phyloP scores from a whole-genome alignment of 1,140 invertebrate genomes.

The Cotesia glomerata region DNA sequence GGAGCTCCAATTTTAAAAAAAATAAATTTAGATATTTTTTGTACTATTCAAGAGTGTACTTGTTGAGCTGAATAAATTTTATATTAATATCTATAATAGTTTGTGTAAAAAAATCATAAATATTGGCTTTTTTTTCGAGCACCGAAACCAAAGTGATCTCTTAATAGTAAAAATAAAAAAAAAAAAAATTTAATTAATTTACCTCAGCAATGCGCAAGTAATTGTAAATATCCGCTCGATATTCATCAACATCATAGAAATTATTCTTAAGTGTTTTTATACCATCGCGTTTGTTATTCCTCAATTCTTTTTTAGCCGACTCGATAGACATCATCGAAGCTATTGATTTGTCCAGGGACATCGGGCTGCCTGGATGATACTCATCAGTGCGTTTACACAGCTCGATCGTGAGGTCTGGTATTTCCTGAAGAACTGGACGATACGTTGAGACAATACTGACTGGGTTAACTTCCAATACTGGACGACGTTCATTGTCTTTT shows the following conservation, averaged over 20 bases:
- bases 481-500: slow-evolving; percentile 50
- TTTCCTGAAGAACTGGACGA: slow-evolving; percentile 42
- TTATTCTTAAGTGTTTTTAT: slow-evolving; percentile 55
- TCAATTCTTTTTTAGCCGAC: slow-evolving; percentile 45
- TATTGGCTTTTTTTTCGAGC: too few relatives aligned
- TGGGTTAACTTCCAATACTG: slow-evolving; percentile 51
- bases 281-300: slow-evolving; percentile 41
- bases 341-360: slow-evolving; percentile 61
- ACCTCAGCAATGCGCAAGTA: slow-evolving; percentile 83
- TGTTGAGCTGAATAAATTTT: too few relatives aligned
- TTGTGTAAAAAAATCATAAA: too few relatives aligned
- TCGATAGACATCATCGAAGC: slow-evolving; percentile 35
- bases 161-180: too few relatives aligned
- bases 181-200: slow-evolving; percentile 23
- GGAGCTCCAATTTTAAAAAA: too few relatives aligned
- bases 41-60: too few relatives aligned
- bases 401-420: slow-evolving; percentile 26
- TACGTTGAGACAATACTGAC: slow-evolving; percentile 31
- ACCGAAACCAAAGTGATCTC: too few relatives aligned
- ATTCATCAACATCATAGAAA: slow-evolving; percentile 76
- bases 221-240: slow-evolving; percentile 81
- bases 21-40: too few relatives aligned
- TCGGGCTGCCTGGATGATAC: slow-evolving; percentile 49
- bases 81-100: too few relatives aligned
- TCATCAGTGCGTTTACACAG: slow-evolving; percentile 21